phyloP scores from a whole-genome alignment of 2,888 invertebrate species.

The Leuctra nigra region DNA sequence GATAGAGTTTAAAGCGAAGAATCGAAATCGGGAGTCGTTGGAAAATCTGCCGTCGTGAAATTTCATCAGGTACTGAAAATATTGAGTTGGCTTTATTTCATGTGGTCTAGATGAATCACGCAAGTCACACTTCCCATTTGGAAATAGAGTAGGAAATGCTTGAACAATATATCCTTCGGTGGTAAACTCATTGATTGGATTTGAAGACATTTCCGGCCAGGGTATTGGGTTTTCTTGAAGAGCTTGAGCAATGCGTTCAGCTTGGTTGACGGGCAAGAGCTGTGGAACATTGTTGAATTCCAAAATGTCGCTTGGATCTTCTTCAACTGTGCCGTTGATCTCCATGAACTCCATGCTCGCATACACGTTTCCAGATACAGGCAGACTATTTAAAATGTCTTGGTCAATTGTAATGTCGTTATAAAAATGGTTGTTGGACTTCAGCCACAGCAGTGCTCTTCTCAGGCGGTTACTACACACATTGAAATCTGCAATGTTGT shows the following conservation, averaged over 20 bases:
- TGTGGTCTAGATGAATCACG: neutral
- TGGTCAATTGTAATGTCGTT: neutral
- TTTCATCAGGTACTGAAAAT: neutral
- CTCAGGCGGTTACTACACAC: neutral
- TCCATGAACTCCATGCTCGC: neutral
- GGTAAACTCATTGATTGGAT: slow-evolving; percentile 20
- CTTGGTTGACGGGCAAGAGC: neutral
- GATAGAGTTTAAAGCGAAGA: slow-evolving; percentile 1
- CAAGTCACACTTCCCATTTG: neutral
- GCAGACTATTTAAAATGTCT: neutral
- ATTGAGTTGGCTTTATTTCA: neutral
- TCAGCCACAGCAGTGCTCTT: neutral
- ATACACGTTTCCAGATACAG: neutral
- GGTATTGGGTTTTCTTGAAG: neutral
- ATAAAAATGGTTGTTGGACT: slow-evolving; percentile 5
- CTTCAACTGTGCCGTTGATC: neutral
- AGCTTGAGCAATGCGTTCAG: neutral
- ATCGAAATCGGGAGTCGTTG: neutral
- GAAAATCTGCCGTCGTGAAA: slow-evolving; percentile 6
- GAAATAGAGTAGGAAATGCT: slow-evolving; percentile 7
- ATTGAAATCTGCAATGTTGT: slow-evolving; percentile 7
- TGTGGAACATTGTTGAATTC: neutral
- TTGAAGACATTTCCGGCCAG: neutral
- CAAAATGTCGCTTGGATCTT: neutral
- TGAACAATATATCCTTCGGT: slow-evolving; percentile 12